Evolutionary conservation across 2,888 invertebrate species (phyloP), one percentile per base, ranked within the genome.

Genomic region (Cantharis rustica): DNA sequence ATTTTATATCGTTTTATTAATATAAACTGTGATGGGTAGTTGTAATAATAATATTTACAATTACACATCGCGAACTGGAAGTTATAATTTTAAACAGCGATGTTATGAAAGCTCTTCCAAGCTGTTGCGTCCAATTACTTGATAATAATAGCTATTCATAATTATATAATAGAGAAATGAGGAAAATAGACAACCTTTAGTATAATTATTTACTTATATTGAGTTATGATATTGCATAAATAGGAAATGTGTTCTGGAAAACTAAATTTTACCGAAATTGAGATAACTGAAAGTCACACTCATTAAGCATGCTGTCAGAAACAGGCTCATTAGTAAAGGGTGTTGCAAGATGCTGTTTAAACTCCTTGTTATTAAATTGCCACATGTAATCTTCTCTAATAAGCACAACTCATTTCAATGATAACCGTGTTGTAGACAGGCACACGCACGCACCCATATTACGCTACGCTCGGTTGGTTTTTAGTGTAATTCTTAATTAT

Each of bases 271-370:
- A 17, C 27, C 62, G 66, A 75, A 75, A 75, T 75, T 47, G 75
- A 77, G 77, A 77, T 77, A 77, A 77, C 71, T 75, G 68, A 71
- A 72, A 75, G 79, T 76, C 75, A 74, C 69, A 73, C 80, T 80
- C 80, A 80, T 80, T 79, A 80, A 76, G 77, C 75, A 77, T 77
- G 75, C 77, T 77, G 80, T 79, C 79, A 80, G 79, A 72, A 79
- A 77, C 79, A 77, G 77, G 77, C 80, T 80, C 80, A 80, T 80
- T 80, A 80, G 80, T 69, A 79, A 77, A 74, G 77, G 75, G 77
- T 76, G 76, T 79, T 76, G 75, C 77, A 80, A 79, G 78, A 78
- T 78, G 78, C 75, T 75, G 75, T 75, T 79, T 77, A 78, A 78
- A 72, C 76, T 77, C 80, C 72, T 74, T 80, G 76, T 76, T 79